Evolutionary conservation across 2,113 vertebrate genomes (phyloP), one percentile per base, ranked within the genome.

Genomic region (Amphiprion percula): DNA sequence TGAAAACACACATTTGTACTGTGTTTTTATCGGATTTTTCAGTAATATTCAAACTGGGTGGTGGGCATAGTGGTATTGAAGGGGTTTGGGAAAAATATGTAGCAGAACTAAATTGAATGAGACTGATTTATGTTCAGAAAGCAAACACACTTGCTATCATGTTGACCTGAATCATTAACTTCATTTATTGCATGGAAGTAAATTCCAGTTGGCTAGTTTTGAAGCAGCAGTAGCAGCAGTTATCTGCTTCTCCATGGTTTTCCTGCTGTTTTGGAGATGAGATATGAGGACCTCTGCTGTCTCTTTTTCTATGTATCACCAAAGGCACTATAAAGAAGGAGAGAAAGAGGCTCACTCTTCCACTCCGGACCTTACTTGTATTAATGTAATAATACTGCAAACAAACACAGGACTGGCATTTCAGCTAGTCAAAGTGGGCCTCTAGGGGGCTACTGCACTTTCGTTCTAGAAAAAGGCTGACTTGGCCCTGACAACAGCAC

Each of bases 241-340:
- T 52, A 49, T 54, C 33, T 12, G 19, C 21, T 30, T 60, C 46
- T 68, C 19, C 53, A n/a, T 41, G 46, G 59, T 16, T 62, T 17
- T 63, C 62, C 23, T 21, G 39, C 21, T 63, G 71, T n/a, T 56
- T 61, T 23, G 33, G 63, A 67, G 77, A 79, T 2, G 16, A 72
- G 63, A 55, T 30, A 24, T 24, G 10, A 53, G 47, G 54, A 54
- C 11, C 24, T 26, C 21, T 17, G 37, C 21, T 30, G 28, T 66
- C 1, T 12, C 33, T 28, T 16, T 3, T 46, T 46, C 17, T 39
- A 21, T 21, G 17, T 24, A 56, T 55, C 28, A 46, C 37, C 17
- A 24, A 49, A 63, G 44, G 50, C 49, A 14, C 7, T 33, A 1
- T 24, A 65, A 56, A 4, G n/a, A 10, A 19, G 7, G 15, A 50